phyloP scores from a whole-genome alignment of 2,888 invertebrate species.

The Platycnemis pennipes region DNA sequence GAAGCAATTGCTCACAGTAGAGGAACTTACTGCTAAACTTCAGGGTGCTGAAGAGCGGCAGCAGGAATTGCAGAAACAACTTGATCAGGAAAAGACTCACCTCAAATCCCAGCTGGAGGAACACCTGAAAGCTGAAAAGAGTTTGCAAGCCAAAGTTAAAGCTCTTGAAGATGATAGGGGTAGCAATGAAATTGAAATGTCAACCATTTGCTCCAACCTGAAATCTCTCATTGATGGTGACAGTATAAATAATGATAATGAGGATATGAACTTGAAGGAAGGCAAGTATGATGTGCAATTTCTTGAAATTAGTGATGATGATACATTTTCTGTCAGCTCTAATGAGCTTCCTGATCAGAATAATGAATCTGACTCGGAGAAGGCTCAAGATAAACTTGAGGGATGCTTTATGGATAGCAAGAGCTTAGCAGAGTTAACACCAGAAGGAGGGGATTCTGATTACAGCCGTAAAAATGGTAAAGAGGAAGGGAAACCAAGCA shows the following conservation, averaged over 20 bases:
- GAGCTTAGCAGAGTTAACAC: slow-evolving; percentile 51
- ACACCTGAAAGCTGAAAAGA: slow-evolving; percentile 78
- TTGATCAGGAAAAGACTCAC: slow-evolving; percentile 81
- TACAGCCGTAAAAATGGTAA: slow-evolving; percentile 41
- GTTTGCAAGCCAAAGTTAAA: slow-evolving; percentile 77
- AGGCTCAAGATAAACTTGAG: slow-evolving; percentile 40
- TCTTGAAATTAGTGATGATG: slow-evolving; percentile 50
- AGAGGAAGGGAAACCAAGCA: slow-evolving; percentile 48
- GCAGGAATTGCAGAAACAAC: slow-evolving; percentile 80
- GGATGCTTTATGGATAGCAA: slow-evolving; percentile 41
- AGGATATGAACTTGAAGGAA: slow-evolving; percentile 54
- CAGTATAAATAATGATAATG: slow-evolving; percentile 61
- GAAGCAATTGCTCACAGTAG: slow-evolving; percentile 75
- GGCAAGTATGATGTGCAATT: slow-evolving; percentile 37
- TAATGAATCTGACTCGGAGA: slow-evolving; percentile 31
- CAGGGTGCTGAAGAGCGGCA: slow-evolving; percentile 79
- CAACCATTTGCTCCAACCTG: slow-evolving; percentile 33
- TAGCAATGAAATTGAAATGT: slow-evolving; percentile 75
- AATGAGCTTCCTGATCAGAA: slow-evolving; percentile 48
- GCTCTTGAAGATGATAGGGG: slow-evolving; percentile 78
- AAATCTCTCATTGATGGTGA: slow-evolving; percentile 56
- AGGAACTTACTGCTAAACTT: slow-evolving; percentile 75
- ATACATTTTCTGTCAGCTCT: slow-evolving; percentile 42
- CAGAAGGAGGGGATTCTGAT: slow-evolving; percentile 38
- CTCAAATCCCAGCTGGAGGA: slow-evolving; percentile 80